Evolutionary conservation across 2,113 vertebrate genomes (phyloP).

Genomic region (Aythya baeri): DNA sequence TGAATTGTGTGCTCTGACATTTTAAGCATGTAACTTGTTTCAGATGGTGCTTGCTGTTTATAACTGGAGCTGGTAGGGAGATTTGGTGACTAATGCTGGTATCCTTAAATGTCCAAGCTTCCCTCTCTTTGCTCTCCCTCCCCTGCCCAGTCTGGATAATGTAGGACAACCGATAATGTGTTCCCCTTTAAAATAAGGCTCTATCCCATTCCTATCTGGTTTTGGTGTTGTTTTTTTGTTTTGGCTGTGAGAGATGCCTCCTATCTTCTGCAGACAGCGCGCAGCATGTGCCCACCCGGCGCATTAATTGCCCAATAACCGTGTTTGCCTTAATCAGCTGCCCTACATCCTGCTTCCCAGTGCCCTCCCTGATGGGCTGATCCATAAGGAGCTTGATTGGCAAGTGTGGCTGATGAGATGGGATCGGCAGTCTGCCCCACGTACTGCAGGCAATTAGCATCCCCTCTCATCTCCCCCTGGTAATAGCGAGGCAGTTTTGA

Average conservation of each 20-base stretch:
- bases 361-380: constrained; percentile 44
- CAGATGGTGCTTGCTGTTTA: background rate
- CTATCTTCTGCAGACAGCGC: constrained; percentile 39
- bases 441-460: constrained; percentile 26
- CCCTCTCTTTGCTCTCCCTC: background rate
- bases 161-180: background rate
- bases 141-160: fast-evolving
- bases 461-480: constrained; percentile 1
- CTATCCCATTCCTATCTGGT: background rate
- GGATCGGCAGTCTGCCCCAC: constrained; percentile 19
- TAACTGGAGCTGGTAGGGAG: background rate
- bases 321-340: background rate
- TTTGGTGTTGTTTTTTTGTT: background rate
- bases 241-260: background rate
- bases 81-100: background rate
- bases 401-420: constrained; percentile 58
- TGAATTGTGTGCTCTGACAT: background rate
- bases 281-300: constrained; percentile 31
- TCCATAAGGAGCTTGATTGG: constrained; percentile 25
- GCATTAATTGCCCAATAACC: constrained; percentile 38
- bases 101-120: background rate
- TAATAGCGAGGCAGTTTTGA: constrained; percentile 41
- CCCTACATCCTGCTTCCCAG: constrained; percentile 31
- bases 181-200: background rate
- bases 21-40: background rate